These are phyloP conservation scores for Botia almorhae DNA, from an alignment of 2,797 vertebrate species.

Conservation along the genomic window DNA sequence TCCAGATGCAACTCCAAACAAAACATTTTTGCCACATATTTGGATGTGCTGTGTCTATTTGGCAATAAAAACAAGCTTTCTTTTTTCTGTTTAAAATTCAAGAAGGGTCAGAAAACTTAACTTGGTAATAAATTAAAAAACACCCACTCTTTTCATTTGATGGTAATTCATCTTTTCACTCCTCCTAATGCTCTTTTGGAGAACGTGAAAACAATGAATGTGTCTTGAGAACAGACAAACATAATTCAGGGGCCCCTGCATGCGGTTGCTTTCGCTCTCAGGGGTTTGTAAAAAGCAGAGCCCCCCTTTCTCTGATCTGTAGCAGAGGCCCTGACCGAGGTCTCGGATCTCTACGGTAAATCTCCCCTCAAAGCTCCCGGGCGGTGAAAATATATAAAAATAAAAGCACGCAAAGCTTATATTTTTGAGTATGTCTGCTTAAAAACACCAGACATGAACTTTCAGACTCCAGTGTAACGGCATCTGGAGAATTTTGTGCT, in stretches of 20 bases:
- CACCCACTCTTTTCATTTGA: slow-evolving; percentile 36
- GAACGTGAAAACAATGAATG: slow-evolving; percentile 48
- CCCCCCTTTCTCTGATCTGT: slow-evolving; percentile 33
- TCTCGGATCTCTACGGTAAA: slow-evolving; percentile 54
- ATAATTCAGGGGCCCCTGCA: slow-evolving; percentile 37
- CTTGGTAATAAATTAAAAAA: slow-evolving; percentile 23
- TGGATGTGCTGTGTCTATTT: slow-evolving; percentile 27
- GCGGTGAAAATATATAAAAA: slow-evolving; percentile 54
- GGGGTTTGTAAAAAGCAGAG: slow-evolving; percentile 37
- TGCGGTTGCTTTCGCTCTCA: slow-evolving; percentile 32
- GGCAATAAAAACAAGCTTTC: slow-evolving; percentile 7
- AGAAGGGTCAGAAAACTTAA: slow-evolving; percentile 39
- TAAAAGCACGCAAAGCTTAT: slow-evolving; percentile 38
- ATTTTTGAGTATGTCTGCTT: slow-evolving; percentile 37
- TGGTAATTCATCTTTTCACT: slow-evolving; percentile 50
- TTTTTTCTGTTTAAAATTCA: slow-evolving; percentile 30
- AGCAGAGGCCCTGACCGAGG: slow-evolving; percentile 20
- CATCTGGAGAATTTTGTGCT: slow-evolving; percentile 32
- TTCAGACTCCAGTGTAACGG: slow-evolving; percentile 31
- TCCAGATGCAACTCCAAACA: slow-evolving; percentile 16
- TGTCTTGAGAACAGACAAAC: slow-evolving; percentile 41
- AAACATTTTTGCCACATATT: slow-evolving; percentile 33
- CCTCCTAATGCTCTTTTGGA: slow-evolving; percentile 41
- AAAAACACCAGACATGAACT: slow-evolving; percentile 26
- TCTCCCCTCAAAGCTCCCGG: slow-evolving; percentile 63